Percentiles rank a stretch among this genome's conserved stretches.
These are phyloP conservation scores for Zoanthus solanderi DNA, from an alignment of 92 coral and sea anemone species.

Conservation along the genomic window DNA sequence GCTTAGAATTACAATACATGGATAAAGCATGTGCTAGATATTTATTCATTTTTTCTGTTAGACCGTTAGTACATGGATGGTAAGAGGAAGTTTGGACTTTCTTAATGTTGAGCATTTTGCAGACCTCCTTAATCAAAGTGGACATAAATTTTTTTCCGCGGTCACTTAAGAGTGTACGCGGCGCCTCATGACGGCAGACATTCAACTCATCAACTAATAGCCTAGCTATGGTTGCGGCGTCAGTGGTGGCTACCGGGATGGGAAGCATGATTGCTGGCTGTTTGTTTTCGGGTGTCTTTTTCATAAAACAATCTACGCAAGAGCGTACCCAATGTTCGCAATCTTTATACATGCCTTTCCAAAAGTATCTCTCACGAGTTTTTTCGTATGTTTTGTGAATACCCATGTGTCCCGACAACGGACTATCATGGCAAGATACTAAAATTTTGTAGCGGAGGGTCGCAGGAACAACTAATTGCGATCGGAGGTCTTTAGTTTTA, in stretches of 20 bases:
- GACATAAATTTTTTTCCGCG: conserved; percentile 48
- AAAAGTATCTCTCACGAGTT: conserved; percentile 58
- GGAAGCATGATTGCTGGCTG: conserved; percentile 34
- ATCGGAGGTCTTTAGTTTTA: neutral
- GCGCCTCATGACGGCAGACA: conserved; percentile 50
- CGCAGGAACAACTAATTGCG: conserved; percentile 43
- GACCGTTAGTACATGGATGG: conserved; percentile 17
- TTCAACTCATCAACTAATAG: too few relatives aligned
- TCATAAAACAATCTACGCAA: conserved; percentile 65
- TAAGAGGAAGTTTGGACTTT: conserved; percentile 21
- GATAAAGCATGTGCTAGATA: conserved; percentile 30
- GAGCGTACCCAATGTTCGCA: conserved; percentile 65
- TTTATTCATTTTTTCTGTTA: conserved; percentile 22
- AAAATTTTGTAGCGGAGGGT: conserved; percentile 31
- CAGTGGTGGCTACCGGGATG: conserved; percentile 48
- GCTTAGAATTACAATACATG: conserved; percentile 33
- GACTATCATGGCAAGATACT: conserved; percentile 44
- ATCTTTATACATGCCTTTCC: conserved; percentile 67
- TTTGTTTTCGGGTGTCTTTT: conserved; percentile 54
- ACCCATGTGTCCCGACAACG: conserved; percentile 41
- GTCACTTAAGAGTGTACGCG: conserved; percentile 52
- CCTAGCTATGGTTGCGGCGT: conserved; percentile 49
- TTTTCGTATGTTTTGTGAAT: conserved; percentile 58
- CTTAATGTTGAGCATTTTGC: conserved; percentile 4
- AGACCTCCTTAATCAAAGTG: conserved; percentile 10